phyloP scores from a whole-genome alignment of 2,797 vertebrate species.

The Argentina silus region DNA sequence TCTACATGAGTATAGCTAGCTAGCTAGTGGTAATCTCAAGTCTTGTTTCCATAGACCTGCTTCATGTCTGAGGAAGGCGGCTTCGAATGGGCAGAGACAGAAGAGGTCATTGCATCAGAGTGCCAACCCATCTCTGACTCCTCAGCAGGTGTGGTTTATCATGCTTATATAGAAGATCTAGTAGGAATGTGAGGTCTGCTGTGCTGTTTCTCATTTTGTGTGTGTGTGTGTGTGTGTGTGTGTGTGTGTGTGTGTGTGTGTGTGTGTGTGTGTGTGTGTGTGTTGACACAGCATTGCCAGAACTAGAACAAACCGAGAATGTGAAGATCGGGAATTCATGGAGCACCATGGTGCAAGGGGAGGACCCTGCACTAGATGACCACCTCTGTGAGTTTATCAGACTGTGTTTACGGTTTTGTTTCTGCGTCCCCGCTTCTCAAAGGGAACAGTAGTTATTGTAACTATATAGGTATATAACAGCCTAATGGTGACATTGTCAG shows the following conservation, averaged over 20 bases:
- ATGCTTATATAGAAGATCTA: background rate
- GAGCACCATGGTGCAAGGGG: constrained; percentile 59
- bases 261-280: too few species aligned
- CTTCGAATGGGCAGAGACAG: constrained; percentile 67
- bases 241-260: too few species aligned
- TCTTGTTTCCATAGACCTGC: too few species aligned
- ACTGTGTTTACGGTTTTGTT: too few species aligned
- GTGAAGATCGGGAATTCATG: constrained; percentile 66
- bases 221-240: too few species aligned
- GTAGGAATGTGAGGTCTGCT: background rate
- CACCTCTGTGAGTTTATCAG: constrained; percentile 68
- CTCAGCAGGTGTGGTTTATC: constrained; percentile 45
- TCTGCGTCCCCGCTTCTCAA: too few species aligned
- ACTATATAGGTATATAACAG: too few species aligned
- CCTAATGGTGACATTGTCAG: too few species aligned
- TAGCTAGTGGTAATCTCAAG: background rate
- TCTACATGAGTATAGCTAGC: background rate
- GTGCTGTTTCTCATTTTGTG: background rate
- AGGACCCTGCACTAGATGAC: constrained; percentile 42
- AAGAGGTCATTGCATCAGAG: constrained; percentile 65
- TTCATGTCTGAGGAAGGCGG: constrained; percentile 59
- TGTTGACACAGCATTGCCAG: constrained; percentile 28
- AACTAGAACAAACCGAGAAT: constrained; percentile 47
- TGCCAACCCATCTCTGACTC: constrained; percentile 28
- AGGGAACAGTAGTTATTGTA: too few species aligned